Conservation (phyloP, 2,797 vertebrate species). For the Sebastes matsubarae region DNA sequence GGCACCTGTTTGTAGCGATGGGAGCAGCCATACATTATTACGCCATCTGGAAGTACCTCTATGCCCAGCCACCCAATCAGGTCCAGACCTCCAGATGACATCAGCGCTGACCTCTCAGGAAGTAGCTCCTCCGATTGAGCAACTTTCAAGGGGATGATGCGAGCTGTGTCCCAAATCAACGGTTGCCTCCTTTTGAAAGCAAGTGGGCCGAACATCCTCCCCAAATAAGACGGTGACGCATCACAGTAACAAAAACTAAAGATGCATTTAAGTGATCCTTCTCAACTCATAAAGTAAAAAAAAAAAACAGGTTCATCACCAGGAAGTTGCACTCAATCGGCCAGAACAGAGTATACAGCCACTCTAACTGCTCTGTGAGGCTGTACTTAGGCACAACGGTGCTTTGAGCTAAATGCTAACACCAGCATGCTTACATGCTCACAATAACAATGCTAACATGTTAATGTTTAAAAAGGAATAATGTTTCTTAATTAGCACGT, state of each 20-base stretch:
- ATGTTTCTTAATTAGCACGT: background rate
- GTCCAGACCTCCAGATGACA: slow-evolving; percentile 87
- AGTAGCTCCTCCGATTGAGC: slow-evolving; percentile 25
- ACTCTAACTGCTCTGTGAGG: background rate
- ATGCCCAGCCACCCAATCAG: slow-evolving; percentile 79
- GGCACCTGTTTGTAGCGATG: slow-evolving; percentile 95
- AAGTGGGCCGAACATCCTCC: background rate
- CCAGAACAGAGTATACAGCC: background rate
- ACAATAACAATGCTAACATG: background rate
- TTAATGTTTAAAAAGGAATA: background rate
- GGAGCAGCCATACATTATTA: slow-evolving; percentile 95
- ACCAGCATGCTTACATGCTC: background rate
- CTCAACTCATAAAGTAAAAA: slow-evolving; percentile 11
- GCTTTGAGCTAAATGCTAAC: background rate
- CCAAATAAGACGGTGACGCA: background rate
- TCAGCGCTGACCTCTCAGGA: slow-evolving; percentile 65
- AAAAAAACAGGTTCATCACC: background rate
- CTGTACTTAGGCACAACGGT: background rate
- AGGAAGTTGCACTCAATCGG: background rate
- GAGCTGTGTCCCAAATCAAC: slow-evolving; percentile 45
- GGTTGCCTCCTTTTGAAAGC: slow-evolving; percentile 23
- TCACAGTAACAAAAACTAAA: background rate
- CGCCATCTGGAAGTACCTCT: slow-evolving; percentile 96
- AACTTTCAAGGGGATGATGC: slow-evolving; percentile 4
- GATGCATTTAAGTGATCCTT: slow-evolving; percentile 32